Percentiles rank a stretch among this genome's conserved stretches.
Evolutionary conservation across 2,888 invertebrate genomes (phyloP).

Genomic region (Leptothorax acervorum): DNA sequence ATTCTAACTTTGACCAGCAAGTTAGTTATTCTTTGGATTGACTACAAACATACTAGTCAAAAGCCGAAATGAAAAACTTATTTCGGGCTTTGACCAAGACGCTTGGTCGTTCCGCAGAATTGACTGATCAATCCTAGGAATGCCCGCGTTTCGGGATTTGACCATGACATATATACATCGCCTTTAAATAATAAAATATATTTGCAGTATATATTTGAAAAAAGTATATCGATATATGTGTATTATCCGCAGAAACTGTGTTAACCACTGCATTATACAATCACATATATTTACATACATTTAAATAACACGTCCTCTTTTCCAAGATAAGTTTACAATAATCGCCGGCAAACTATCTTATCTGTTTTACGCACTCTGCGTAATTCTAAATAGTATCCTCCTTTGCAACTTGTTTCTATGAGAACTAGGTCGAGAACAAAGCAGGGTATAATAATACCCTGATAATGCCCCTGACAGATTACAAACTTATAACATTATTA

Average conservation of each 20-base stretch:
- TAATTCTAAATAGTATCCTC: background rate
- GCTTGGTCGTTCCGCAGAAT: too few species aligned
- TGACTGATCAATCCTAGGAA: too few species aligned
- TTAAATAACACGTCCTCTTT: constrained; percentile 8
- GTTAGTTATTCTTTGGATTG: too few species aligned
- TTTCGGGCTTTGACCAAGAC: too few species aligned
- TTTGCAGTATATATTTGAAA: background rate
- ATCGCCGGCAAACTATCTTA: background rate
- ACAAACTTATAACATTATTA: too few species aligned
- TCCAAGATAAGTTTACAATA: background rate
- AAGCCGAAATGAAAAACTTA: too few species aligned
- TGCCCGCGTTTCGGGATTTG: too few species aligned
- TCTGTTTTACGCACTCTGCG: background rate
- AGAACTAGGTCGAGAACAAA: background rate
- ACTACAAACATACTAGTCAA: too few species aligned
- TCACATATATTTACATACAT: constrained; percentile 10
- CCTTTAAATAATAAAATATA: too few species aligned
- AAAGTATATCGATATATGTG: background rate
- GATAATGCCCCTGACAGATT: background rate
- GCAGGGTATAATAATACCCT: background rate
- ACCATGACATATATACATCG: too few species aligned
- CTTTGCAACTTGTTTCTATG: background rate
- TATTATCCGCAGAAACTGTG: background rate
- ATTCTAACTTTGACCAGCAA: too few species aligned
- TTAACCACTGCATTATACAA: constrained; percentile 14